phyloP scores from a whole-genome alignment of 1,140 invertebrate genomes.

The Orussus abietinus region DNA sequence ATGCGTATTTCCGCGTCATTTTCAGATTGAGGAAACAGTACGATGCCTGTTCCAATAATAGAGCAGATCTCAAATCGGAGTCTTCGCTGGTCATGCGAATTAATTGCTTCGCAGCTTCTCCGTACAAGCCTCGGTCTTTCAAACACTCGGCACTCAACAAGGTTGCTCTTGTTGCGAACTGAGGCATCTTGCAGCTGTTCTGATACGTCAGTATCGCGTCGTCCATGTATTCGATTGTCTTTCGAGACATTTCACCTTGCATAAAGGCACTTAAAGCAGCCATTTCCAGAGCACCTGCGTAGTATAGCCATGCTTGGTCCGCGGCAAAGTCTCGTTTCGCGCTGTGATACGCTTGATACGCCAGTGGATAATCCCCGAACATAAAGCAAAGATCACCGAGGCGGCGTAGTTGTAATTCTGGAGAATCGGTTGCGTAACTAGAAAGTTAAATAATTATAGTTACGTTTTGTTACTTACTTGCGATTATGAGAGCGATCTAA shows the following conservation, averaged over 20 bases:
- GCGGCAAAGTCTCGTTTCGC: slow-evolving; percentile 94
- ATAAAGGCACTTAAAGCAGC: slow-evolving; percentile 89
- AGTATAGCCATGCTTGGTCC: slow-evolving; percentile 96
- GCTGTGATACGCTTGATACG: slow-evolving; percentile 91
- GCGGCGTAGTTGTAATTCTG: slow-evolving; percentile 88
- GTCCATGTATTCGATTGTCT: slow-evolving; percentile 88
- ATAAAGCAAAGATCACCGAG: slow-evolving; percentile 95
- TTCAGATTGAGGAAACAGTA: slow-evolving; percentile 83
- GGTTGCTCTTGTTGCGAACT: slow-evolving; percentile 87
- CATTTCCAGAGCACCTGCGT: slow-evolving; percentile 94
- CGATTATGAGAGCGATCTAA: too few species aligned
- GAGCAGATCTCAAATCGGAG: slow-evolving; percentile 83
- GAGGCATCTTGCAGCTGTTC: slow-evolving; percentile 81
- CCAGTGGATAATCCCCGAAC: slow-evolving; percentile 89
- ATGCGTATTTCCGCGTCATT: slow-evolving; percentile 93
- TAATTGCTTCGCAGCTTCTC: slow-evolving; percentile 88
- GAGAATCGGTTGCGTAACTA: slow-evolving; percentile 83
- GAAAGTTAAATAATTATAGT: slow-evolving; percentile 26
- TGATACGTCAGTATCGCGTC: slow-evolving; percentile 88
- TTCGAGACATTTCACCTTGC: slow-evolving; percentile 71
- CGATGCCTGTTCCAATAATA: slow-evolving; percentile 92
- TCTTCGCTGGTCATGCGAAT: slow-evolving; percentile 95
- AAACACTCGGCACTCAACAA: slow-evolving; percentile 84
- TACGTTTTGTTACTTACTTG: too few species aligned
- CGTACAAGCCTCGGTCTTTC: slow-evolving; percentile 69